Percentiles rank a stretch among this genome's conserved stretches.
Evolutionary conservation across 2,113 vertebrate species (phyloP).

Genomic region (Dolichotis patagonum): DNA sequence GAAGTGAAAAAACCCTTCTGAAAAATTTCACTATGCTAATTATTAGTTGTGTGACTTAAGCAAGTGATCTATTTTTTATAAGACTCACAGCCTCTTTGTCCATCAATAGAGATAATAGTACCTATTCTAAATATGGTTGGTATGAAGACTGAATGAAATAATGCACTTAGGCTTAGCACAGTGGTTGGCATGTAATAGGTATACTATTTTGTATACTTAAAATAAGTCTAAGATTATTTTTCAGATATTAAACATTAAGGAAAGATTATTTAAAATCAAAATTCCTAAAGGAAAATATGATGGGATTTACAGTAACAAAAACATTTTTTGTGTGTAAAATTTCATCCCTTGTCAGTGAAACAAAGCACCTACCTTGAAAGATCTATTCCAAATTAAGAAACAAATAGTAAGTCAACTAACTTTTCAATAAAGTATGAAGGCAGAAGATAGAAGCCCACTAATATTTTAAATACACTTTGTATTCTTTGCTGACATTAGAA

Average conservation of each 20-base stretch:
- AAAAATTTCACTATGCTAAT: slow-evolving; percentile 21
- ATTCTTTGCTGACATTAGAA: neutral
- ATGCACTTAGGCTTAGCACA: neutral
- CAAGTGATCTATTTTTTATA: neutral
- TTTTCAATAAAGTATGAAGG: slow-evolving; percentile 46
- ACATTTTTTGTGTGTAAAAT: neutral
- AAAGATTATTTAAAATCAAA: slow-evolving; percentile 50
- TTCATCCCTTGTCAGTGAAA: slow-evolving; percentile 52
- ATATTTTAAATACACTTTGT: slow-evolving; percentile 32
- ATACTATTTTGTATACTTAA: neutral
- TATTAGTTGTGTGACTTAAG: neutral
- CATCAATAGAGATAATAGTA: neutral
- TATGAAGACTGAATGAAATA: neutral
- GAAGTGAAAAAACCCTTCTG: neutral
- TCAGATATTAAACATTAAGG: slow-evolving; percentile 23
- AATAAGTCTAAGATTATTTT: neutral
- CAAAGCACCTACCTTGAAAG: slow-evolving; percentile 18
- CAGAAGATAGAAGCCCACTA: neutral
- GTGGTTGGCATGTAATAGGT: neutral
- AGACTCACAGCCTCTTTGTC: neutral
- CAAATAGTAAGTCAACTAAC: neutral
- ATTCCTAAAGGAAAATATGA: slow-evolving; percentile 42
- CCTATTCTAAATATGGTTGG: neutral
- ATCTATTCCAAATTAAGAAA: slow-evolving; percentile 26
- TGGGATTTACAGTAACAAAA: slow-evolving; percentile 8